Conservation (phyloP, 2,888 invertebrate genomes). For the Idaea aversata region DNA sequence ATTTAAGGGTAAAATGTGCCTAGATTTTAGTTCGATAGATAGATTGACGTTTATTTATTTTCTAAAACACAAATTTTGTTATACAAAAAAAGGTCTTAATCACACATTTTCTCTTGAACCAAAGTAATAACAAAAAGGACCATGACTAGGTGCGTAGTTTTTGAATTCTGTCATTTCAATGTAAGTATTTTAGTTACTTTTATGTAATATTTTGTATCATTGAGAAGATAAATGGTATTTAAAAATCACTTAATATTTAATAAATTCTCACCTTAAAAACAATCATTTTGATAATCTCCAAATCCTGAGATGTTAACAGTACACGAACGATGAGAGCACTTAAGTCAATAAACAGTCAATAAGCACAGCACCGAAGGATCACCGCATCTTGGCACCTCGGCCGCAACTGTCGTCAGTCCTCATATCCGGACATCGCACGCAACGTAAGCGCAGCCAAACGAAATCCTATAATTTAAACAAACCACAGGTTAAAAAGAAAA, state of each 20-base stretch:
- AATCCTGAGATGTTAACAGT: slow-evolving; percentile 38
- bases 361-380: slow-evolving; percentile 42
- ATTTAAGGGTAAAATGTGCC: too few species aligned
- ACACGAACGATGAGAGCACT: slow-evolving; percentile 31
- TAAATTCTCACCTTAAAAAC: slow-evolving; percentile 50
- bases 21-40: too few species aligned
- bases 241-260: background rate
- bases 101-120: too few species aligned
- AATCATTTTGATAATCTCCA: slow-evolving; percentile 43
- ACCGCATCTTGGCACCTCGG: slow-evolving; percentile 47
- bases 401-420: slow-evolving; percentile 44
- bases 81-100: too few species aligned
- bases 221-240: background rate
- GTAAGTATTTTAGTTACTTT: too few species aligned
- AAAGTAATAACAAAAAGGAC: too few species aligned
- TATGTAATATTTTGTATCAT: too few species aligned
- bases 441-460: slow-evolving; percentile 59
- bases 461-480: slow-evolving; percentile 75
- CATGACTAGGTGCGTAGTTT: too few species aligned
- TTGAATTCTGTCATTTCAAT: too few species aligned
- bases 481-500: slow-evolving; percentile 61
- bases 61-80: too few species aligned
- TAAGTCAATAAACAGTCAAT: slow-evolving; percentile 44
- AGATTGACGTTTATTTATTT: too few species aligned
- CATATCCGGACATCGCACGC: slow-evolving; percentile 57